Base-by-base conservation (phyloP, 2,888 invertebrate genomes). In the Ennomos erosarius region DNA sequence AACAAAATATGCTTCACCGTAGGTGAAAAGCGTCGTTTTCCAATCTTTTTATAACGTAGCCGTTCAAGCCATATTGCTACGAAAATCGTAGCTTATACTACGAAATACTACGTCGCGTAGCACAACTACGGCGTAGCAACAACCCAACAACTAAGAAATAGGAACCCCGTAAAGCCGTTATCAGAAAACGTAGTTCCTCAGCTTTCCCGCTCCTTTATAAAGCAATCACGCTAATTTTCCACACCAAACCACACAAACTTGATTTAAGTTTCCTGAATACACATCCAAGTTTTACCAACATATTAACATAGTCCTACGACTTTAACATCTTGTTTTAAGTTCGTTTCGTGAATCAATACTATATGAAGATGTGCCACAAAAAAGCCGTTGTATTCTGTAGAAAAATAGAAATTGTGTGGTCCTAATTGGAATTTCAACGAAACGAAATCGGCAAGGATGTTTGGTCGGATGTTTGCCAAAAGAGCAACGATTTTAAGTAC, bases 241-340 rank as follows among this genome's bases (percentile, higher is more conserved):
- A 9, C 48, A 26, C 36, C 36, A 44, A 39, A 40, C 35, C 55
- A 54, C 47, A 53, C 44, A 52, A 59, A 49, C 44, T 49, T 59
- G 48, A 59, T 53, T 48, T 59, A 45, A 49, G 58, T 59, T 59
- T 44, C 33, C 33, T 46, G 46, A 36, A 48, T 53, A 44, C 48
- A 49, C 44, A 53, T 42, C 44, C 38, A 59, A 59, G 50, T 56
- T 56, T 50, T 39, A 1, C 38, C 11, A 45, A 45, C 50, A 50
- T 48, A 49, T 40, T 57, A 55, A 57, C 50, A 51, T 57, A 50
- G 35, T 37, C 47, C 51, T 52, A 36, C 8, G 44, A 49, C 37
- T 55, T 53, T 39, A 36, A 43, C 42, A 40, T 47, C 47, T 43
- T 55, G 47, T 5, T 45, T 26, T 10, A 16, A 39, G 40, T 46